phyloP scores from a whole-genome alignment of 2,797 vertebrate species.

The Amniataba percoides region DNA sequence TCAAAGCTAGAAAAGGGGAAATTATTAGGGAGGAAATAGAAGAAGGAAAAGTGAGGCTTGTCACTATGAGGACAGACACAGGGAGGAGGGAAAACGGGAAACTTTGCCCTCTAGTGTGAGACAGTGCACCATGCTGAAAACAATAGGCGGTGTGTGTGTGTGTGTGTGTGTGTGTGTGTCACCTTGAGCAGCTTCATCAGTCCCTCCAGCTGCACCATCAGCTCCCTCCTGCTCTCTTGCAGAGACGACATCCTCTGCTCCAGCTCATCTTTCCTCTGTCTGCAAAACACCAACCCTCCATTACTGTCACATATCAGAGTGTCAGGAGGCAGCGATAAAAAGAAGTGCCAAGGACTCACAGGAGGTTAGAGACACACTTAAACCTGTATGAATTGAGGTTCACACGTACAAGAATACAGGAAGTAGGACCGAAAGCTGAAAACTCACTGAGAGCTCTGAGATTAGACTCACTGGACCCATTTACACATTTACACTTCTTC shows the following conservation, averaged over 20 bases:
- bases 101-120: slow-evolving; percentile 64
- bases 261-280: slow-evolving; percentile 95
- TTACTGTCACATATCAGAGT: slow-evolving; percentile 39
- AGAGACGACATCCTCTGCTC: slow-evolving; percentile 96
- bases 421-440: background rate
- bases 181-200: slow-evolving; percentile 98
- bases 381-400: background rate
- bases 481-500: slow-evolving; percentile 21
- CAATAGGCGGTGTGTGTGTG: background rate
- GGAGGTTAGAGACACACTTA: slow-evolving; percentile 1
- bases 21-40: slow-evolving; percentile 39
- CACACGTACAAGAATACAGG: background rate
- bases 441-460: background rate
- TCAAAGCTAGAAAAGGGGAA: slow-evolving; percentile 36
- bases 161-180: slow-evolving; percentile 50
- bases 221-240: slow-evolving; percentile 94
- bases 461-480: background rate
- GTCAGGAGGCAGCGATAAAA: slow-evolving; percentile 16
- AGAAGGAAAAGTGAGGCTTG: slow-evolving; percentile 41
- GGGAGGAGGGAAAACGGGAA: slow-evolving; percentile 34
- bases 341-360: slow-evolving; percentile 11
- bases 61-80: slow-evolving; percentile 33
- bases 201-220: slow-evolving; percentile 97
- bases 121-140: slow-evolving; percentile 28
- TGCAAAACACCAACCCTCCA: slow-evolving; percentile 65